Conservation (phyloP, 2,113 vertebrate species). For the Oryzias celebensis region DNA sequence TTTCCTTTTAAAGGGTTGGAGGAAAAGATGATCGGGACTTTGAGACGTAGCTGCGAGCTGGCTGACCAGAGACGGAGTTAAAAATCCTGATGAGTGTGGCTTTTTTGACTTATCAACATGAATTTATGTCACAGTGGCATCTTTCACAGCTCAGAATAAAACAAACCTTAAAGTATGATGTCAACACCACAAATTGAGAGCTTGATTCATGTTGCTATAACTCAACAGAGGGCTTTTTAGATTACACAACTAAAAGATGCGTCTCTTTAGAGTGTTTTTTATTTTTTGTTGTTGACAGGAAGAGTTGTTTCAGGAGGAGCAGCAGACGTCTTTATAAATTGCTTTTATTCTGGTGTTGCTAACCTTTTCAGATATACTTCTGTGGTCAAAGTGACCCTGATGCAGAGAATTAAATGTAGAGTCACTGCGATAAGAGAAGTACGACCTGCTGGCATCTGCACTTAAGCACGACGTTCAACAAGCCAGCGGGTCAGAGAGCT, state of each 20-base stretch:
- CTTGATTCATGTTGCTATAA: slow-evolving; percentile 1
- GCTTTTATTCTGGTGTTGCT: background rate
- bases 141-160: background rate
- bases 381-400: slow-evolving; percentile 2
- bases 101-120: slow-evolving; percentile 26
- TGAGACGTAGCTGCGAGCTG: slow-evolving; percentile 46
- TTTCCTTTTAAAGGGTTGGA: slow-evolving; percentile 53
- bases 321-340: slow-evolving; percentile 3
- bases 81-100: slow-evolving; percentile 5
- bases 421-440: slow-evolving; percentile 8
- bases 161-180: slow-evolving; percentile 2
- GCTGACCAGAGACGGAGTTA: slow-evolving; percentile 41
- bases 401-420: slow-evolving; percentile 11
- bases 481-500: slow-evolving; percentile 17
- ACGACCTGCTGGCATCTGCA: slow-evolving; percentile 20
- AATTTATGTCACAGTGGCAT: slow-evolving; percentile 22
- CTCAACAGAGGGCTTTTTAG: slow-evolving; percentile 1
- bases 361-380: background rate
- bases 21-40: slow-evolving; percentile 58
- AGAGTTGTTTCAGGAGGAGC: slow-evolving; percentile 4
- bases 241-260: background rate
- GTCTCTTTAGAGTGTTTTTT: background rate
- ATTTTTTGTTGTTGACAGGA: background rate
- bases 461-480: slow-evolving; percentile 22
- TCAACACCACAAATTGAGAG: background rate